phyloP scores from a whole-genome alignment of 2,888 invertebrate genomes.

The Holacanthella duospinosa region DNA sequence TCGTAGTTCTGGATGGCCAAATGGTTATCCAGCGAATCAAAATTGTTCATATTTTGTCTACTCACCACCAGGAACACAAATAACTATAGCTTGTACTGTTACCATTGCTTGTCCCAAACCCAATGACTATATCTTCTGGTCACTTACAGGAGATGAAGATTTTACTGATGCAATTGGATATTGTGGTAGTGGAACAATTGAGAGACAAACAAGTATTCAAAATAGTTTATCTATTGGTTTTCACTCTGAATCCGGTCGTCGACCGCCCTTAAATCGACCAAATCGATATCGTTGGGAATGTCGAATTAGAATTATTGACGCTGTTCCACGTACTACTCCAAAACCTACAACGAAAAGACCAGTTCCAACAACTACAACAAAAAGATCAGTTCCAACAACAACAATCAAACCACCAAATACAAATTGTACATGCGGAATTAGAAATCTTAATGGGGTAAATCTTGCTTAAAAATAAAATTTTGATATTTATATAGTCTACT shows the following conservation, averaged over 20 bases:
- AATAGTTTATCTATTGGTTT: conserved; percentile 4
- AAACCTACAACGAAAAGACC: neutral
- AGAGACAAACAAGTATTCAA: neutral
- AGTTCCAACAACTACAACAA: neutral
- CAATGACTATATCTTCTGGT: neutral
- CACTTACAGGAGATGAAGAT: neutral
- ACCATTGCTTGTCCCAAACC: neutral
- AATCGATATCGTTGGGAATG: neutral
- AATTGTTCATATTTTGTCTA: conserved; percentile 5
- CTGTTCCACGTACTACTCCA: neutral
- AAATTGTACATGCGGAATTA: neutral
- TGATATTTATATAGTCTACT: too few species aligned
- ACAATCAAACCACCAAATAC: neutral
- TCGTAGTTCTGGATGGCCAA: neutral
- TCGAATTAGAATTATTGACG: neutral
- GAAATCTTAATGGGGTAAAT: conserved; percentile 8
- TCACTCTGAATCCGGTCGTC: neutral
- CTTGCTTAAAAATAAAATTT: neutral
- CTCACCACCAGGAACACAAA: conserved; percentile 2
- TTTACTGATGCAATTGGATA: neutral
- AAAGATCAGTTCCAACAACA: neutral
- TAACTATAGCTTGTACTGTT: neutral
- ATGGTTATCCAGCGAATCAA: neutral
- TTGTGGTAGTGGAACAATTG: conserved; percentile 1
- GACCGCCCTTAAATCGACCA: neutral